Conservation (phyloP, 1,140 invertebrate species). For the Dinoponera quadriceps region DNA sequence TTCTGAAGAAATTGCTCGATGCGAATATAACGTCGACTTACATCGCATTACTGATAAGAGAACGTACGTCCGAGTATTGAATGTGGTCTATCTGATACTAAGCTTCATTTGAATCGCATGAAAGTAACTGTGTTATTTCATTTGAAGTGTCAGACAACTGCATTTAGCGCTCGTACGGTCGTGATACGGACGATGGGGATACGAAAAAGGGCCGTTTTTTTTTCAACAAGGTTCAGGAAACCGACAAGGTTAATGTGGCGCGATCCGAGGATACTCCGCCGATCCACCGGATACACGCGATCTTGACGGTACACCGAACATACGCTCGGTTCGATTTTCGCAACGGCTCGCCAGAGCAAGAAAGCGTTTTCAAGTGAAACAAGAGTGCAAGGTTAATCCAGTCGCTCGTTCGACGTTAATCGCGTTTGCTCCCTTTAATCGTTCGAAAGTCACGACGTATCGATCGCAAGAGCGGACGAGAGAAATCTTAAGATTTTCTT, state of each 20-base stretch:
- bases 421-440: constrained; percentile 45
- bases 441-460: constrained; percentile 56
- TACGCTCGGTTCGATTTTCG: constrained; percentile 34
- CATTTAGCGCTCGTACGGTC: too few relatives aligned
- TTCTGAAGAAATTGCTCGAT: too few relatives aligned
- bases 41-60: too few relatives aligned
- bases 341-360: constrained; percentile 6
- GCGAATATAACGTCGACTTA: too few relatives aligned
- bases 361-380: constrained; percentile 52
- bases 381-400: constrained; percentile 59
- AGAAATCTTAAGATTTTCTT: constrained; percentile 22
- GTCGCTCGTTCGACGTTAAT: constrained; percentile 57
- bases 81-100: too few relatives aligned
- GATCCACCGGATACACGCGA: constrained; percentile 60
- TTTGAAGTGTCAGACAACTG: too few relatives aligned
- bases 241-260: constrained; percentile 35
- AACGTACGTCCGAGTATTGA: too few relatives aligned
- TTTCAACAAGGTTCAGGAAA: constrained; percentile 28
- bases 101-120: too few relatives aligned
- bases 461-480: constrained; percentile 2
- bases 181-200: neutral
- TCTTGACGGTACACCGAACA: constrained; percentile 38
- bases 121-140: too few relatives aligned
- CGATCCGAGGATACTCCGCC: constrained; percentile 17
- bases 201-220: constrained; percentile 29